A percentile compares a stretch with the other conserved stretches of the same genome.
Conservation (phyloP, 2,797 vertebrate genomes). For the Hapalemur alaotrensis region DNA sequence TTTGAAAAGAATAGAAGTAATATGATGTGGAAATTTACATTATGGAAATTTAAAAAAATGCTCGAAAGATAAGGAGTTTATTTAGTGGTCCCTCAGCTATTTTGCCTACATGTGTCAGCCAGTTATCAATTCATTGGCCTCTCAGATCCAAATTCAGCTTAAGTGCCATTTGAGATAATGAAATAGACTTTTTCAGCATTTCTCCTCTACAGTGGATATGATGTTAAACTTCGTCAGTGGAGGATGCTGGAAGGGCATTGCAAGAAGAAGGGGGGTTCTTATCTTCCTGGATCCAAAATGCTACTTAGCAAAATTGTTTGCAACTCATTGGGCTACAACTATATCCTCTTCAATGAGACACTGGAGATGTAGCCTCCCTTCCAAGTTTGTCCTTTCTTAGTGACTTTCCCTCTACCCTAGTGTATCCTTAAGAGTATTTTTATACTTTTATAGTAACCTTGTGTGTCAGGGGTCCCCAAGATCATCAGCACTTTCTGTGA, state of each 20-base stretch:
- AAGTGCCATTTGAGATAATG: background rate
- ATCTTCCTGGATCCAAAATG: background rate
- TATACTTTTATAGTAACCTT: background rate
- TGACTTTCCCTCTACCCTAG: background rate
- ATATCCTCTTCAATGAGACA: background rate
- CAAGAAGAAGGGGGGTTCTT: background rate
- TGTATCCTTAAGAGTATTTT: background rate
- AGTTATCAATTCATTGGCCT: background rate
- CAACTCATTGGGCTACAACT: background rate
- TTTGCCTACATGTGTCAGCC: background rate
- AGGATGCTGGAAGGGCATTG: background rate
- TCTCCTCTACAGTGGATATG: background rate
- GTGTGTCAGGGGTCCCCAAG: background rate
- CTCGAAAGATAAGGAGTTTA: background rate
- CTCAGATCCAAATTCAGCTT: background rate
- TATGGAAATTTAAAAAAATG: background rate
- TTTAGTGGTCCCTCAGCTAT: background rate
- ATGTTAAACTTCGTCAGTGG: conserved; percentile 11
- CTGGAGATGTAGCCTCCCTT: background rate
- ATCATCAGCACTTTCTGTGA: background rate
- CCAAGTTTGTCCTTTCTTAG: background rate
- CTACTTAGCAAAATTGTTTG: background rate
- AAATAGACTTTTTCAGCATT: background rate
- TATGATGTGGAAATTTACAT: background rate
- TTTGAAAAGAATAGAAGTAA: background rate